Percentiles rank a stretch among this genome's conserved stretches.
Conservation (phyloP, 2,113 vertebrate species). For the Zosterops lateralis region DNA sequence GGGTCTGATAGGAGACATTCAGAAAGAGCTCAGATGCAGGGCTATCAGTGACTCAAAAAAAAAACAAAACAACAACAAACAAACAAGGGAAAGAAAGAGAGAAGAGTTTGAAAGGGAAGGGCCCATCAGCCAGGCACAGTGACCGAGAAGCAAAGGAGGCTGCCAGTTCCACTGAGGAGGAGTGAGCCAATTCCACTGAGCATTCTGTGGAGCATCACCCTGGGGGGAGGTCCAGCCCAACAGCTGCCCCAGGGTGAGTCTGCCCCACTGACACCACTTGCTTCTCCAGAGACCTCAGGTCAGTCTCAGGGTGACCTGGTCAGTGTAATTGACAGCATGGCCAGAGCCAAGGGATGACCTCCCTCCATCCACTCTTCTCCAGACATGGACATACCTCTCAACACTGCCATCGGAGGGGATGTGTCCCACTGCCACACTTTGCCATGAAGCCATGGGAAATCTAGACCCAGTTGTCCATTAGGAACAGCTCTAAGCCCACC, state of each 20-base stretch:
- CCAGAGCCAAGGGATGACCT: constrained; percentile 20
- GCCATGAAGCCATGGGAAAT: neutral
- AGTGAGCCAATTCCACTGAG: constrained; percentile 72
- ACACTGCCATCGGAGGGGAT: constrained; percentile 56
- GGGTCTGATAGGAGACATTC: constrained; percentile 39
- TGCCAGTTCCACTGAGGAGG: constrained; percentile 61
- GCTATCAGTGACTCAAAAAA: constrained; percentile 19
- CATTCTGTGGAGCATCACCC: neutral
- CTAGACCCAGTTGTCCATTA: neutral
- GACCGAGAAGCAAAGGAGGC: constrained; percentile 46
- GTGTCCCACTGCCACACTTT: neutral
- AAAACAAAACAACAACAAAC: neutral
- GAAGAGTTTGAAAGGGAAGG: constrained; percentile 35
- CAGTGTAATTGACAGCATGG: constrained; percentile 73
- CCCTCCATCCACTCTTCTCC: constrained; percentile 33
- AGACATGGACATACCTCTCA: constrained; percentile 73
- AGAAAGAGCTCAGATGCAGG: constrained; percentile 17
- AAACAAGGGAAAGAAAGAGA: neutral
- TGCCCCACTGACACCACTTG: neutral
- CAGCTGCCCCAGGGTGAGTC: neutral
- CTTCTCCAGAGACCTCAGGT: neutral
- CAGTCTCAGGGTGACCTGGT: neutral
- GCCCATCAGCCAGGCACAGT: constrained; percentile 36
- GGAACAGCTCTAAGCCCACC: neutral
- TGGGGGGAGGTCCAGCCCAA: neutral